Evolutionary conservation across 2,113 vertebrate genomes (phyloP), one percentile per base, ranked within the genome.

Genomic region (Amblyopsis rosae): DNA sequence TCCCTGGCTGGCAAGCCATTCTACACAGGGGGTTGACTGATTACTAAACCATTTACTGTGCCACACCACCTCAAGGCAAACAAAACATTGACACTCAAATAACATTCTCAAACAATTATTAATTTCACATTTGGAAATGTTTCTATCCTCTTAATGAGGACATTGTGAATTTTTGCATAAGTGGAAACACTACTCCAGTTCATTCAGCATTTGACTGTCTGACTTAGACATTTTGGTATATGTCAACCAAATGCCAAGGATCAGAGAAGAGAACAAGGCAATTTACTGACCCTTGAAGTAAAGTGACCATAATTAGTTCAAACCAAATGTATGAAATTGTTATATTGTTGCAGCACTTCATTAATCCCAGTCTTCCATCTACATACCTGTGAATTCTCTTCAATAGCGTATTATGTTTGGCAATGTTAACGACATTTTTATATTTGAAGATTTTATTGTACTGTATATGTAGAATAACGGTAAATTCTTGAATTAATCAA

Each of bases 161-260:
- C 8, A 13, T 11, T 47, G 12, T 19, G 65, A 41, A 12, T 16
- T 58, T 12, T 66, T 41, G n/a, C 33, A 13, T 8, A 56, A 16
- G 32, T 6, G 17, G 13, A 50, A 41, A 56, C 9, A n/a, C 33
- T 9, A 45, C 54, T 41, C 33, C 64, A 19, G n/a, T 49, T 11
- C 50, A 11, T 17, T 55, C 35, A 10, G 54, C 19, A 17, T 55
- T 61, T 70, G 48, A 69, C 67, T 61, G 32, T 26, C 50, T 54
- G 16, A 55, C 12, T 67, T 16, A 55, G 79, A 76, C 76, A 79
- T 84, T 79, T 81, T 59, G 57, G 69, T 73, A 84, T 76, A 82
- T 81, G 75, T 81, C 76, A 74, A 59, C 63, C 69, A 76, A 81
- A 84, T 81, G 76, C 62, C 82, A 74, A n/a, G 59, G 65, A 51